Percentiles rank a stretch among this genome's conserved stretches.
Conservation (phyloP, 92 coral and sea anemone species). For the Phenganax marumi region DNA sequence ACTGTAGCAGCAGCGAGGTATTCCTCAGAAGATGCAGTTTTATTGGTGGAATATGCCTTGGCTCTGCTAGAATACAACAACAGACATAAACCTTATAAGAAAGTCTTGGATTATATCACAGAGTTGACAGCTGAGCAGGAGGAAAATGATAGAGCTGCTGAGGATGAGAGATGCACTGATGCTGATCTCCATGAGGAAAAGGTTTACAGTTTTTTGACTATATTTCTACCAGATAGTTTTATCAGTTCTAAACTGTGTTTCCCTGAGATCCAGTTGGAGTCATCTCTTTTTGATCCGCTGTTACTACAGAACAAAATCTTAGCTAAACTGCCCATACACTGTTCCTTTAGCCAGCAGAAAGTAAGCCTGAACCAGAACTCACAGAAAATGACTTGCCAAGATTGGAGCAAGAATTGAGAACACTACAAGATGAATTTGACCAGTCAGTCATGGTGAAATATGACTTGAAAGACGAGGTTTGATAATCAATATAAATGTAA, state of each 20-base stretch:
- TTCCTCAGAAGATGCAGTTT: constrained; percentile 95
- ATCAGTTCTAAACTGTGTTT: background rate
- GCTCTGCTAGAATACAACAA: constrained; percentile 81
- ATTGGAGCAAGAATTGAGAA: constrained; percentile 71
- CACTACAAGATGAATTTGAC: constrained; percentile 79
- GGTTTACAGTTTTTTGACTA: constrained; percentile 30
- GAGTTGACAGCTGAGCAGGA: constrained; percentile 70
- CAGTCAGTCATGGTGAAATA: constrained; percentile 89
- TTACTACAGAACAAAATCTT: background rate
- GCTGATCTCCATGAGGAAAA: constrained; percentile 51
- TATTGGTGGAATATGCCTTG: constrained; percentile 82
- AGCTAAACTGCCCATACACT: background rate
- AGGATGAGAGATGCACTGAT: constrained; percentile 49
- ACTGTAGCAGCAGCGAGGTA: constrained; percentile 89
- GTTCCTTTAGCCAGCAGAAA: constrained; percentile 36
- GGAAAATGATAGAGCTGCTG: constrained; percentile 65
- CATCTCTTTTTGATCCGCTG: background rate
- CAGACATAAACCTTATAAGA: constrained; percentile 75
- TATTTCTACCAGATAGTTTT: background rate
- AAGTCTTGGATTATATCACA: constrained; percentile 67
- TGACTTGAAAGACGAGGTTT: constrained; percentile 69
- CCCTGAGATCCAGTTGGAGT: background rate
- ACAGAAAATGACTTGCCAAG: constrained; percentile 90
- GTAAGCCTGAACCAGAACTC: constrained; percentile 74
- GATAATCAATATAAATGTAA: no score